Base-by-base conservation (phyloP, 2,113 vertebrate genomes). In the Hemiscyllium ocellatum region DNA sequence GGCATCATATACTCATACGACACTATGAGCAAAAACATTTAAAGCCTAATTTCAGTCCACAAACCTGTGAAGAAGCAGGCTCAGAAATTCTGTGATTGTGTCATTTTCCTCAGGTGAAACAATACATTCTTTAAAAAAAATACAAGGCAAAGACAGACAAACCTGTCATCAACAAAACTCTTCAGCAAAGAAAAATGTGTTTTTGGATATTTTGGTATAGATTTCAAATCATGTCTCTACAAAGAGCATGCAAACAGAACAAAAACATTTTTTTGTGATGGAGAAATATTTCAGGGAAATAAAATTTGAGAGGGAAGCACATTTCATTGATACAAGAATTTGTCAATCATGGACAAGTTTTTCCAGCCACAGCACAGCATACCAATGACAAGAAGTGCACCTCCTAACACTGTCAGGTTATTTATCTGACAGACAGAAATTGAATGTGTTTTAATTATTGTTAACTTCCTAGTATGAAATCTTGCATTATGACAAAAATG, bases 281-380 rank as follows among this genome's bases (percentile, higher is more conserved):
- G 56, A n/a, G n/a, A 93, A 87, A 24, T n/a, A 93, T 95, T 95
- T 95, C 69, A 76, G 69, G 37, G 93, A 37, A 52, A 95, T 69
- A 20, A 95, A 42, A 50, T 19, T 72, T 22, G 13, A 24, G 33
- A 69, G 68, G 33, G 94, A 95, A 91, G 17, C 33, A 91, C 8
- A 5, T 20, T 22, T 91, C 29, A 91, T 5, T 42, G 12, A 66
- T n/a, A 15, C 47, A 29, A 10, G 50, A 90, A 15, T 61, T 61
- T 61, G 33, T 26, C 56, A 12, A n/a, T 17, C 52, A 87, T 33
- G 15, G 22, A 7, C 86, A 52, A 56, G 52, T 26, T 1, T 90
- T 61, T 33, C 52, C 52, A 93, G 61, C 61, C 61, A 42, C 61
- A 93, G 17, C 0, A 22, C 1, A 66, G 37, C 33, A 66, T 66